These are phyloP conservation scores for Dromiciops gliroides DNA, from an alignment of 2,113 vertebrate genomes.

Conservation along the genomic window DNA sequence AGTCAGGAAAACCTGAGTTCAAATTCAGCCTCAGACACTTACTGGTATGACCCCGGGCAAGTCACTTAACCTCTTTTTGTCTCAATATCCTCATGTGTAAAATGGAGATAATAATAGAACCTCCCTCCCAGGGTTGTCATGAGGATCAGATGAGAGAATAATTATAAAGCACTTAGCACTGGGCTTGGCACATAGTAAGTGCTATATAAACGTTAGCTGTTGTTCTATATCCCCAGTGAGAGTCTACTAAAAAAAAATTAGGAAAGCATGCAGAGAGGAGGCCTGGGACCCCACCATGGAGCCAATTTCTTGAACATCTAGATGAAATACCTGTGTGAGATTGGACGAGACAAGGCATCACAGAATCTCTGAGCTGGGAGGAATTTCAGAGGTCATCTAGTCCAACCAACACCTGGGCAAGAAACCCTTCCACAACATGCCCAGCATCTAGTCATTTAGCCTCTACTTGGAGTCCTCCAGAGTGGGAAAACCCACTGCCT, in stretches of 20 bases:
- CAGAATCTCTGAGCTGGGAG: background rate
- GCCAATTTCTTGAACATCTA: background rate
- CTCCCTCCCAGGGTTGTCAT: background rate
- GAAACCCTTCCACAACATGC: background rate
- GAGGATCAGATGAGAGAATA: background rate
- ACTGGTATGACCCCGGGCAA: background rate
- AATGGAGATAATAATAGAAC: background rate
- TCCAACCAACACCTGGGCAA: background rate
- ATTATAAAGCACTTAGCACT: background rate
- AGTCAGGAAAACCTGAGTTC: background rate
- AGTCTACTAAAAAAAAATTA: background rate
- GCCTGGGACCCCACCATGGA: background rate
- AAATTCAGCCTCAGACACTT: background rate
- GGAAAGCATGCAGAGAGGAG: background rate
- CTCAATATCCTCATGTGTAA: background rate
- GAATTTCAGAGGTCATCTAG: background rate
- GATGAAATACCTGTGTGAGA: background rate
- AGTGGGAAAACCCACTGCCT: background rate
- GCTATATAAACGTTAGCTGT: background rate
- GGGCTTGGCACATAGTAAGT: background rate
- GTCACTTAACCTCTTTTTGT: background rate
- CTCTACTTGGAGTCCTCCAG: background rate
- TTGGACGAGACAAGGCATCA: background rate
- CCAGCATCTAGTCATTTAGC: background rate
- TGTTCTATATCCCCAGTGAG: background rate